Conservation (phyloP, 2,113 vertebrate genomes). For the Toxotes jaculatrix region DNA sequence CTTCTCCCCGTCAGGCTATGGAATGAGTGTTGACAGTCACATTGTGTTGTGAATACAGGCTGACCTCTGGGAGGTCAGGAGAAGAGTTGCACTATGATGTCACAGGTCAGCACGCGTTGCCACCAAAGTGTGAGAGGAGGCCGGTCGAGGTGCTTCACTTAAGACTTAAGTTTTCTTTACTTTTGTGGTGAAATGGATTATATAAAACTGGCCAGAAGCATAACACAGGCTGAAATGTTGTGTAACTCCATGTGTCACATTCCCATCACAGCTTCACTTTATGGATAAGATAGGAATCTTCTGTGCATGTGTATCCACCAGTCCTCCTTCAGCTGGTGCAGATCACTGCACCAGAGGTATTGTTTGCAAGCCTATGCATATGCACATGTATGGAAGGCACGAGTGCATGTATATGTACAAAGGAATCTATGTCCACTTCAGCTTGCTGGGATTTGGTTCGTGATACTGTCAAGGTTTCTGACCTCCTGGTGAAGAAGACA, state of each 20-base stretch:
- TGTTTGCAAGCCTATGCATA: slow-evolving; percentile 29
- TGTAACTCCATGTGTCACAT: too few species aligned
- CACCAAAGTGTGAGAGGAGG: slow-evolving; percentile 31
- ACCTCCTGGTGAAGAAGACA: too few species aligned
- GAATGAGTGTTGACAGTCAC: slow-evolving; percentile 69
- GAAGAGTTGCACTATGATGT: slow-evolving; percentile 63
- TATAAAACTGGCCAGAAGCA: too few species aligned
- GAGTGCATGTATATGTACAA: background rate
- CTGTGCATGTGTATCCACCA: too few species aligned
- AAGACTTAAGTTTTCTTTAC: background rate
- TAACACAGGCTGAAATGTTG: too few species aligned
- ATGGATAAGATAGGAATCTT: slow-evolving; percentile 46
- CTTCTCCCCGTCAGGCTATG: slow-evolving; percentile 35
- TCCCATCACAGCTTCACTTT: background rate
- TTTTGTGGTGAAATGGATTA: background rate
- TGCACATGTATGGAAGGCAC: background rate
- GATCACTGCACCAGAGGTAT: slow-evolving; percentile 39
- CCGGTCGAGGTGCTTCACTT: background rate
- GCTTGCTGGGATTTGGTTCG: too few species aligned
- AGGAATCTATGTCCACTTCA: too few species aligned
- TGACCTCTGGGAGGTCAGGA: slow-evolving; percentile 48
- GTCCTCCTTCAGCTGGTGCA: slow-evolving; percentile 5
- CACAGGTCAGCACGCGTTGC: slow-evolving; percentile 64
- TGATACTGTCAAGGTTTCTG: too few species aligned
- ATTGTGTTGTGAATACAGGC: slow-evolving; percentile 53